phyloP scores from a whole-genome alignment of 2,888 invertebrate species.

The Brachylomia viminalis region DNA sequence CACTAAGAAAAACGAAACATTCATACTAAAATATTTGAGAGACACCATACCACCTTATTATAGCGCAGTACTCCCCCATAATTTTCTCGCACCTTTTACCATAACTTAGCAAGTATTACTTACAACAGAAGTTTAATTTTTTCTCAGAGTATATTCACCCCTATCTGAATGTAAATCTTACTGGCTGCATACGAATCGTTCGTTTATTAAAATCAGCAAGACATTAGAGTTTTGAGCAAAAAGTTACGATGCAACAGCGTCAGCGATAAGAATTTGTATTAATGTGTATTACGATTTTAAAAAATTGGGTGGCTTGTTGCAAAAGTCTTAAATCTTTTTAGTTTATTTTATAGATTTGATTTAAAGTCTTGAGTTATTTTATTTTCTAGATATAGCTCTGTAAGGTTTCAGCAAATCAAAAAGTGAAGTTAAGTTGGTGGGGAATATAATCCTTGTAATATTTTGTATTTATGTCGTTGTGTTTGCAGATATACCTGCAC shows the following conservation, averaged over 20 bases:
- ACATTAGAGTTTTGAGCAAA: constrained; percentile 64
- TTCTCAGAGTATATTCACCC: constrained; percentile 54
- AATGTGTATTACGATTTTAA: constrained; percentile 27
- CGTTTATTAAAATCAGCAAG: constrained; percentile 70
- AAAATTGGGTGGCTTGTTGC: background rate
- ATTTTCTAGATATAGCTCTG: background rate
- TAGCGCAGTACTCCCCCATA: constrained; percentile 26
- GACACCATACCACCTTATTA: constrained; percentile 31
- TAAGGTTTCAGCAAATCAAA: background rate
- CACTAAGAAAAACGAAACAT: constrained; percentile 12
- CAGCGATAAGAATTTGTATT: constrained; percentile 64
- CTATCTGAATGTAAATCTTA: constrained; percentile 61
- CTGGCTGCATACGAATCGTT: constrained; percentile 62
- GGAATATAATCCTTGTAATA: background rate
- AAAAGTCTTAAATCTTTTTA: background rate
- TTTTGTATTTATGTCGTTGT: background rate
- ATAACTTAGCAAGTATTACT: constrained; percentile 34
- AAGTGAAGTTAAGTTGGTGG: background rate
- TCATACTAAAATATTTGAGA: constrained; percentile 22
- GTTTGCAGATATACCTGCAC: background rate
- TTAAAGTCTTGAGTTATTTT: background rate
- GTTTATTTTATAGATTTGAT: background rate
- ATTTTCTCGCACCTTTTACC: constrained; percentile 29
- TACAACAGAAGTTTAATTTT: constrained; percentile 52
- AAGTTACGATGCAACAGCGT: constrained; percentile 62